These are phyloP conservation scores for Drosophila bocqueti DNA, from an alignment of 1,140 invertebrate species.

Conservation along the genomic window DNA sequence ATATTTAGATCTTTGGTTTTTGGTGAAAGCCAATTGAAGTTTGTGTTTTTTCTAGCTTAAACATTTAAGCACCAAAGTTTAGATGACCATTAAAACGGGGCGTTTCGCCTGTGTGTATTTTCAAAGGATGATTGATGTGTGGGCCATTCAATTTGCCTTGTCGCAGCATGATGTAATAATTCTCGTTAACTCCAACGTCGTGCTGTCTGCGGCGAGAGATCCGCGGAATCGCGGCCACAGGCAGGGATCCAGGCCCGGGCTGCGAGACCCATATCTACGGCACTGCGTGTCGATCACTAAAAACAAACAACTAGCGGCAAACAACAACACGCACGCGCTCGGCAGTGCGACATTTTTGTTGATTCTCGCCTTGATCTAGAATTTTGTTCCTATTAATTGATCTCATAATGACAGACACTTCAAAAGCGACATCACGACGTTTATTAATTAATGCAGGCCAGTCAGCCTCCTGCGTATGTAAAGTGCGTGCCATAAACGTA, in stretches of 20 bases:
- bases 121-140: slow-evolving; percentile 54
- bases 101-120: slow-evolving; percentile 3
- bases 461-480: slow-evolving; percentile 67
- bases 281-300: slow-evolving; percentile 39
- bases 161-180: slow-evolving; percentile 58
- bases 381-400: slow-evolving; percentile 84
- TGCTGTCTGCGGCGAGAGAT: slow-evolving; percentile 52
- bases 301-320: slow-evolving; percentile 14
- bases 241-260: slow-evolving; percentile 16
- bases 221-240: slow-evolving; percentile 32
- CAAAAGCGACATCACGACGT: slow-evolving; percentile 84
- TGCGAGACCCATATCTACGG: slow-evolving; percentile 18
- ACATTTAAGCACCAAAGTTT: slow-evolving; percentile 2
- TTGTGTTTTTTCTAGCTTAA: not conserved
- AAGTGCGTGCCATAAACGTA: slow-evolving; percentile 60
- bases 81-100: slow-evolving; percentile 4
- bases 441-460: slow-evolving; percentile 80
- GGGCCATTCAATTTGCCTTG: slow-evolving; percentile 49
- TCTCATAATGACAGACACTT: slow-evolving; percentile 84
- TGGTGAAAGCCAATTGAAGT: slow-evolving; percentile 12
- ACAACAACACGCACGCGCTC: slow-evolving; percentile 44
- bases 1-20: not conserved
- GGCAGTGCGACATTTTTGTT: slow-evolving; percentile 78
- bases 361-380: slow-evolving; percentile 82
- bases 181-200: slow-evolving; percentile 53